Percentiles rank a stretch among this genome's conserved stretches.
phyloP scores from a whole-genome alignment of 2,113 vertebrate genomes.

The Tragulus kanchil region DNA sequence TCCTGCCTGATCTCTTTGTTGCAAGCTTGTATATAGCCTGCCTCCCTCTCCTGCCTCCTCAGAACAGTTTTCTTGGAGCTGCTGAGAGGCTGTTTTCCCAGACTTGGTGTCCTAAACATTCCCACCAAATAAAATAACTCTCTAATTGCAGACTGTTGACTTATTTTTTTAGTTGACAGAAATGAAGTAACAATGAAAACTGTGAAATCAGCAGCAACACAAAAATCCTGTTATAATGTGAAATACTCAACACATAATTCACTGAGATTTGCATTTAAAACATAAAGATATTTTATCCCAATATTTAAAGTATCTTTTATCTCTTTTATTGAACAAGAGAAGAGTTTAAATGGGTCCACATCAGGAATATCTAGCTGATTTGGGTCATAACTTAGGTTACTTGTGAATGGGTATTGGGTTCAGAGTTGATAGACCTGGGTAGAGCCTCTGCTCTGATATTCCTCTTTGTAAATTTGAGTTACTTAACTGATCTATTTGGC shows the following conservation, averaged over 20 bases:
- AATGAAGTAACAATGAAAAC: constrained; percentile 13
- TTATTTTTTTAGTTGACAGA: not conserved
- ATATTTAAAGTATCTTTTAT: constrained; percentile 20
- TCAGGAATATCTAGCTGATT: not conserved
- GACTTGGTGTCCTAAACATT: not conserved
- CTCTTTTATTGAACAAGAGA: not conserved
- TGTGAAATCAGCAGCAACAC: constrained; percentile 14
- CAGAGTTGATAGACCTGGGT: not conserved
- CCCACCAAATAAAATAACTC: not conserved
- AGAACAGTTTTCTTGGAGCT: not conserved
- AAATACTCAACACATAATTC: not conserved
- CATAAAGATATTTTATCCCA: not conserved
- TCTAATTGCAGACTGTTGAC: not conserved
- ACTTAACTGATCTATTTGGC: not conserved
- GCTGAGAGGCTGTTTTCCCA: not conserved
- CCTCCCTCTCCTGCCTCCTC: not conserved
- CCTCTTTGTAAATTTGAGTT: not conserved
- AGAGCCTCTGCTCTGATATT: not conserved
- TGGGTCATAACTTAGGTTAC: not conserved
- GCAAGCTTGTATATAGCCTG: not conserved
- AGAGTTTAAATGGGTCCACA: not conserved
- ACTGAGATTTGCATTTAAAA: constrained; percentile 47
- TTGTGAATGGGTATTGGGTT: not conserved
- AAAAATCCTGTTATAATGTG: constrained; percentile 15
- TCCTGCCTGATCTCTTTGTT: not conserved